Evolutionary conservation across 2,113 vertebrate genomes (phyloP), one percentile per base, ranked within the genome.

Genomic region (Mungos mungo): DNA sequence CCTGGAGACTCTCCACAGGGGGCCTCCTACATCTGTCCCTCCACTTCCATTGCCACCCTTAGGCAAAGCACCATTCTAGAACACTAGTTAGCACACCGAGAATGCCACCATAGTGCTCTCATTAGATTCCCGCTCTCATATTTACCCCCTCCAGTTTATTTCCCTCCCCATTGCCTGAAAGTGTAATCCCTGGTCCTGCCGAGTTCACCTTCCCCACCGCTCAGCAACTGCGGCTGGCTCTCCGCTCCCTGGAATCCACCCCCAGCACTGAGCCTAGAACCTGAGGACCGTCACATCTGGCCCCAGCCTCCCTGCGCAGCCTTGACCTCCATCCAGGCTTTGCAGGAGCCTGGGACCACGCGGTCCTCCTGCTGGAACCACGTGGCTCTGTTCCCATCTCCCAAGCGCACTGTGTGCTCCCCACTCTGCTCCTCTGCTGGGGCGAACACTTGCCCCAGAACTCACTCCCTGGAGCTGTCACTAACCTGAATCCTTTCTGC

Each of bases 391-490:
- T 38, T 52, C 10, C 38, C 21, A 35, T 52, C 29, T 31, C 83
- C 16, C 2, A 8, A 6, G 52, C 5, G 10, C 5, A 41, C 6
- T 2, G 68, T 5, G 0, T 21, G 31, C 1, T 15, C 50, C 66
- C 47, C 18, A 1, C 4, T 68, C 16, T 13, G n/a, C 19, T 6
- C 57, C 60, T 88, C 16, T 4, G 35, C 31, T 14, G 31, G 33
- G 14, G 5, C 57, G 33, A 31, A 29, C 21, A 15, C 31, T 72
- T 15, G 14, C n/a, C 33, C 15, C 0, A 31, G 52, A 52, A 54
- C 21, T 13, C 38, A 35, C 19, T 31, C 57, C 16, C 15, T 29
- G 10, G 2, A 14, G 15, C 33, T 54, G 19, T 1, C 9, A n/a
- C 60, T 71, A 57, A 38, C 31, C 83, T 27, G 38, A 31, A 33